Base-by-base conservation (phyloP, 2,113 vertebrate genomes). In the Andinoacara biseriatus region DNA sequence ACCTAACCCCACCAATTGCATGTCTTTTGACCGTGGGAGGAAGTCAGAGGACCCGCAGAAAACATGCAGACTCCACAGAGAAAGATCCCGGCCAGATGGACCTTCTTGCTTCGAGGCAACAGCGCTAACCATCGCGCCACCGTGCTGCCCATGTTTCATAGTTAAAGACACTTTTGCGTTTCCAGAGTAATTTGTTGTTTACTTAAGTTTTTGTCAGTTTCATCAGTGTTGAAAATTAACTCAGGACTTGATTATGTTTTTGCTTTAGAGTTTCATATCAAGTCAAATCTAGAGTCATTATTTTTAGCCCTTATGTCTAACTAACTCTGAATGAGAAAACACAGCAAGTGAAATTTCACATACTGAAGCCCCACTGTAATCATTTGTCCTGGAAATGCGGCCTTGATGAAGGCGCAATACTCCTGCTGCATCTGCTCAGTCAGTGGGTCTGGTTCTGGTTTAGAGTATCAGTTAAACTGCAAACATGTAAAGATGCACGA, bases 371-470 rank as follows among this genome's bases (percentile, higher is more conserved):
- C 10, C 9, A 29, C 49, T 74, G 38, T 5, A 43, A 22, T 22
- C 10, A 58, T 52, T 18, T 22, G 18, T 80, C 58, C 61, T 62
- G 40, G 72, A 46, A 56, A 78, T 29, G 40, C 14, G 74, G 46
- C 78, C 72, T 58, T 58, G 58, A 52, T 76, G 1, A 13, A 61
- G 40, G 33, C 26, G 26, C 38, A 22, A 8, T 54, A 78, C 57
- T 77, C 78, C 35, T 33, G 31, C 58, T 11, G 20, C 72, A 60
- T 80, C 72, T 84, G 82, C 88, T 85, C 85, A 3, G 14, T 82
- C 82, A 65, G 74, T 78, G 61, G 59, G 61, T 80, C 85, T 74
- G 90, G 78, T 74, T 84, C 26, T 8, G 56, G 65, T 58, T 78
- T 60, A 63, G 63, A 75, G 78, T 72, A 40, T 84, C 61, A 7